Percentiles rank a stretch among this genome's conserved stretches.
Conservation (phyloP, 2,113 vertebrate genomes). For the Notothenia rossii region DNA sequence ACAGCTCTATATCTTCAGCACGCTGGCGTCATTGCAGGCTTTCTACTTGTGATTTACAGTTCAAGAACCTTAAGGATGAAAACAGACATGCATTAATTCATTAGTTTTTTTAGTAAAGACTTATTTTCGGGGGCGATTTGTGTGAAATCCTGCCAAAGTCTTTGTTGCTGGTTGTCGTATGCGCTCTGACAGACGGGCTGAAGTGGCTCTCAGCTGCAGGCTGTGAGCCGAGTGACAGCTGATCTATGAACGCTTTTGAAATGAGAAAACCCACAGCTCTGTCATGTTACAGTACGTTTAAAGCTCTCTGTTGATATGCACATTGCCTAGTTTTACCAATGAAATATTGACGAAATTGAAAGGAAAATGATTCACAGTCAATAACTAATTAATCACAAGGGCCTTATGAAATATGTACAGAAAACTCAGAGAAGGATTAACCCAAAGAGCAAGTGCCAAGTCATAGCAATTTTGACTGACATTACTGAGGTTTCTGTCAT, state of each 20-base stretch:
- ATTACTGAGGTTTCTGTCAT: no score
- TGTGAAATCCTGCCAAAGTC: slow-evolving; percentile 38
- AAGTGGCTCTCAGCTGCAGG: slow-evolving; percentile 73
- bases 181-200: slow-evolving; percentile 33
- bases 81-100: background rate
- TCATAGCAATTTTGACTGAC: no score
- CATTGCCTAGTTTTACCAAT: background rate
- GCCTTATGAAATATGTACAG: background rate
- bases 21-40: slow-evolving; percentile 3
- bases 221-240: slow-evolving; percentile 70
- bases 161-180: background rate
- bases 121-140: slow-evolving; percentile 24
- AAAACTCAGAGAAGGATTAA: no score
- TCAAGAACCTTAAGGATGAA: background rate
- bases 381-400: background rate
- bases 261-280: slow-evolving; percentile 65
- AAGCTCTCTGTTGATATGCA: slow-evolving; percentile 48
- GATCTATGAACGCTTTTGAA: slow-evolving; percentile 73
- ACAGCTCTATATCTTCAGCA: slow-evolving; percentile 24
- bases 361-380: background rate
- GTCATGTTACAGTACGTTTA: slow-evolving; percentile 57
- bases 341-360: slow-evolving; percentile 26
- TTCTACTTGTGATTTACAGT: background rate
- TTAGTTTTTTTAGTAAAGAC: slow-evolving; percentile 11
- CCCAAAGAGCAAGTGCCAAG: no score